These are phyloP conservation scores for Gouania willdenowi DNA, from an alignment of 2,797 vertebrate species.

Conservation along the genomic window DNA sequence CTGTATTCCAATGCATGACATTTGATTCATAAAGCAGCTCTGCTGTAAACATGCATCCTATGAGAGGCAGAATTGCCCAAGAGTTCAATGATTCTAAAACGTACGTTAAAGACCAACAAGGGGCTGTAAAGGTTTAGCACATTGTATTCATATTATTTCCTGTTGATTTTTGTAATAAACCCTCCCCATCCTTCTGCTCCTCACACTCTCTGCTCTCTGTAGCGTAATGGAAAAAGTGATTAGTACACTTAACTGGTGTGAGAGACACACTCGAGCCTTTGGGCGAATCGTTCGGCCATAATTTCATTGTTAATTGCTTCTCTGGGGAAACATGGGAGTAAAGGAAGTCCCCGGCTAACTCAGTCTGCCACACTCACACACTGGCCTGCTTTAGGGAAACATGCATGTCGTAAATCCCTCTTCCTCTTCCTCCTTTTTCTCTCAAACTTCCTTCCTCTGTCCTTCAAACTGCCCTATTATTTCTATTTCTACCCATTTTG, in stretches of 20 bases:
- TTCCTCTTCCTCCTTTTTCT: conserved; percentile 1
- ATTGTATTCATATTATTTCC: conserved; percentile 3
- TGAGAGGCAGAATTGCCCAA: too few relatives aligned
- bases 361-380: conserved; percentile 66
- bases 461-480: conserved; percentile 13
- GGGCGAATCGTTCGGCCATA: conserved; percentile 69
- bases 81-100: too few relatives aligned
- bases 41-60: too few relatives aligned
- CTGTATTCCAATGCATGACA: too few relatives aligned
- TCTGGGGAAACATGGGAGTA: conserved; percentile 63
- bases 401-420: not conserved
- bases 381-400: conserved; percentile 60
- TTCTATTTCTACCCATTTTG: not conserved
- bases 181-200: not conserved
- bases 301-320: conserved; percentile 83
- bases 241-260: conserved; percentile 65
- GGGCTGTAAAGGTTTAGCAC: too few relatives aligned
- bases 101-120: too few relatives aligned
- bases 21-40: too few relatives aligned
- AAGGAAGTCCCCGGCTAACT: conserved; percentile 55
- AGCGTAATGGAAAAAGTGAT: conserved; percentile 68
- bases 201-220: conserved; percentile 1
- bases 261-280: conserved; percentile 61
- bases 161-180: not conserved
- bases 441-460: conserved; percentile 14